These are phyloP conservation scores for Manis pentadactyla DNA, from an alignment of 2,797 vertebrate genomes.

Conservation along the genomic window DNA sequence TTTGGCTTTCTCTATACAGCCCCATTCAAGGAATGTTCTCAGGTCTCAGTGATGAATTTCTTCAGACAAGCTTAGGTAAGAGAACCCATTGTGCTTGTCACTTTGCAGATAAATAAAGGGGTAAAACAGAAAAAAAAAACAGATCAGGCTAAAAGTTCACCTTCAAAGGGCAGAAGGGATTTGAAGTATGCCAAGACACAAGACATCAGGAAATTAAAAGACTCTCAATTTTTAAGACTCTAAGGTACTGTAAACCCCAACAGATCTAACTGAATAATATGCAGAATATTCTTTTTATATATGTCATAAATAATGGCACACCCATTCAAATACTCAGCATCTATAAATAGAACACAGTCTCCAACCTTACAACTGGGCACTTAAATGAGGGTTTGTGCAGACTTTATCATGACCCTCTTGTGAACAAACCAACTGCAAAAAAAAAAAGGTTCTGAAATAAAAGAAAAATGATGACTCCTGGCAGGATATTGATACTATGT, in stretches of 20 bases:
- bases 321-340: background rate
- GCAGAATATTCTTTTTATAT: background rate
- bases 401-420: background rate
- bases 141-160: background rate
- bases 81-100: background rate
- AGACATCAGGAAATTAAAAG: constrained; percentile 11
- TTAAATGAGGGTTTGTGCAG: background rate
- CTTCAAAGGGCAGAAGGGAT: background rate
- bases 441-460: background rate
- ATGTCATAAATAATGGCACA: background rate
- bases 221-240: background rate
- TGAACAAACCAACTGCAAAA: background rate
- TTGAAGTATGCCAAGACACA: background rate
- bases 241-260: background rate
- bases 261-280: constrained; percentile 16
- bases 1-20: background rate
- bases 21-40: background rate
- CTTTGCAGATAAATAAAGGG: constrained; percentile 25
- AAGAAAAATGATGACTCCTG: background rate
- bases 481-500: background rate
- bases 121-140: background rate
- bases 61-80: background rate
- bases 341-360: background rate
- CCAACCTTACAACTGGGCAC: background rate
- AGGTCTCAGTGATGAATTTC: background rate